phyloP scores from a whole-genome alignment of 2,113 vertebrate species.

The Strix aluco region DNA sequence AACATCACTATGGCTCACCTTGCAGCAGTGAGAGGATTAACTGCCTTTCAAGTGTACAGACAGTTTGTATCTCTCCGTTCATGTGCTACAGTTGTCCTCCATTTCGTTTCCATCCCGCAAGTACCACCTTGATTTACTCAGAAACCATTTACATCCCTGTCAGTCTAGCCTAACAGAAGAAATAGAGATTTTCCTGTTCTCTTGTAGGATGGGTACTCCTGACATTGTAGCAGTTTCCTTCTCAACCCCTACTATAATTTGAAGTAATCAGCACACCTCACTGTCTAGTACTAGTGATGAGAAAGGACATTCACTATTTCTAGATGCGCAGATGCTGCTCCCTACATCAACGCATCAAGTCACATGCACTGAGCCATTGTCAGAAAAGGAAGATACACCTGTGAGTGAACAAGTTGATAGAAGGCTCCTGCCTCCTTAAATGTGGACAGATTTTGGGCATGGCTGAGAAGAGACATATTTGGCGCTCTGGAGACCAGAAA shows the following conservation, averaged over 20 bases:
- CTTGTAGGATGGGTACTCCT: neutral
- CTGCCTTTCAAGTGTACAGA: neutral
- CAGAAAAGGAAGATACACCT: conserved; percentile 23
- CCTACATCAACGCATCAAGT: neutral
- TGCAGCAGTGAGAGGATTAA: neutral
- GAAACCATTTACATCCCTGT: neutral
- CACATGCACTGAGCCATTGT: neutral
- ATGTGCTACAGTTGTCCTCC: neutral
- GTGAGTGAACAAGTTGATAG: neutral
- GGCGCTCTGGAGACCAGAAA: neutral
- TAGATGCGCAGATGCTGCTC: neutral
- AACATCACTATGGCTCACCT: neutral
- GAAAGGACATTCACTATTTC: neutral
- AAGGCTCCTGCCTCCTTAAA: neutral
- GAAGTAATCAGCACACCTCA: neutral
- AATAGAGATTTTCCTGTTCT: neutral
- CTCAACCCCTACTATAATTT: neutral
- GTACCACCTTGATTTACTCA: neutral
- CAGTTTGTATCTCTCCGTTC: neutral
- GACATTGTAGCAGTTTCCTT: neutral
- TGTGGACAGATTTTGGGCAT: neutral
- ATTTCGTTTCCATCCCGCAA: neutral
- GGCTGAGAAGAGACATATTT: conserved; percentile 1
- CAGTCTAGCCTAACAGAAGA: neutral
- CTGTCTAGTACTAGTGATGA: neutral